phyloP scores from a whole-genome alignment of 1,140 invertebrate genomes.

The Helicoverpa armigera region DNA sequence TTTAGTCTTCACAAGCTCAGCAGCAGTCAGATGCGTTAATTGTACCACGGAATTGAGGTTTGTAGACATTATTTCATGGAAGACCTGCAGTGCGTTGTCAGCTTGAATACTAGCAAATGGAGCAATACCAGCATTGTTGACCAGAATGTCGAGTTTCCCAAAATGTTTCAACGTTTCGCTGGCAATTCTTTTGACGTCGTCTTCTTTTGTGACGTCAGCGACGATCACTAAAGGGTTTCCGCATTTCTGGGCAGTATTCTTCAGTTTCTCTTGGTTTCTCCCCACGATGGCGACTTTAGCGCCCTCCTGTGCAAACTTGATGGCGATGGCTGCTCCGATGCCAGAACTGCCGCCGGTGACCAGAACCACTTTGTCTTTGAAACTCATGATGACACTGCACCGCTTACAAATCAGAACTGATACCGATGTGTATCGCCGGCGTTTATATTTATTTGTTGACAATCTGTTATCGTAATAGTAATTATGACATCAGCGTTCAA shows the following conservation, averaged over 20 bases:
- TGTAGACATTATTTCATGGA: slow-evolving; percentile 41
- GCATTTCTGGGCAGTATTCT: slow-evolving; percentile 82
- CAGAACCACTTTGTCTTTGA: slow-evolving; percentile 87
- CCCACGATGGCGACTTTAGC: slow-evolving; percentile 91
- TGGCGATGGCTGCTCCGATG: slow-evolving; percentile 93
- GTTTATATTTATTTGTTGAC: no score
- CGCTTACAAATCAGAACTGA: no score
- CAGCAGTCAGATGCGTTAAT: slow-evolving; percentile 86
- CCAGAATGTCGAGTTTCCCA: slow-evolving; percentile 88
- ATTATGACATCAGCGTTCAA: no score
- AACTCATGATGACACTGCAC: slow-evolving; percentile 44
- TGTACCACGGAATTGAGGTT: slow-evolving; percentile 90
- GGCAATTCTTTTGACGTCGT: slow-evolving; percentile 87
- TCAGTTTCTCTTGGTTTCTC: slow-evolving; percentile 88
- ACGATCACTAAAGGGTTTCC: slow-evolving; percentile 84
- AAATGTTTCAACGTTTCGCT: slow-evolving; percentile 87
- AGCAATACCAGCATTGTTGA: slow-evolving; percentile 90
- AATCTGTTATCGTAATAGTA: no score
- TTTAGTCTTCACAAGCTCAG: slow-evolving; percentile 1
- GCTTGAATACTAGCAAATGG: slow-evolving; percentile 79
- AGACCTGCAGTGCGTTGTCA: slow-evolving; percentile 41
- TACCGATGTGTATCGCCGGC: no score
- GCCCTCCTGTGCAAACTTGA: slow-evolving; percentile 90
- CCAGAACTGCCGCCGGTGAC: slow-evolving; percentile 94
- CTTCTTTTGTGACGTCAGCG: slow-evolving; percentile 89